These are phyloP conservation scores for Synanthedon tipuliformis DNA, from an alignment of 2,888 invertebrate genomes.

Conservation along the genomic window DNA sequence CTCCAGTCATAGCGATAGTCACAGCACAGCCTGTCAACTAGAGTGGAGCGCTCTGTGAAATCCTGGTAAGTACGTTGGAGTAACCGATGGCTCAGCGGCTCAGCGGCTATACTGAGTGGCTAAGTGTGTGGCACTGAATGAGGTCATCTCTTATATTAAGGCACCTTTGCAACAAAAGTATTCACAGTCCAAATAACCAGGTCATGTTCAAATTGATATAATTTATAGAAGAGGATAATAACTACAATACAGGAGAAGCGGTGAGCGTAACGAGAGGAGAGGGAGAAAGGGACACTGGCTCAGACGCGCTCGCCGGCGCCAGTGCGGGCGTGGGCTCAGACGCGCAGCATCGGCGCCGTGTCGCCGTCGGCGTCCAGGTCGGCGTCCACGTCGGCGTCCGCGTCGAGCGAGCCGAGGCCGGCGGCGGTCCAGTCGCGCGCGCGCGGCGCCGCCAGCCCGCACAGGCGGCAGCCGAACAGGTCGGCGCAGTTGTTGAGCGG, in stretches of 20 bases:
- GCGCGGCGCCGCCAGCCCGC: constrained; percentile 79
- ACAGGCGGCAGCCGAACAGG: constrained; percentile 83
- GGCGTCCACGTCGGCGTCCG: constrained; percentile 5
- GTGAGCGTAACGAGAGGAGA: neutral
- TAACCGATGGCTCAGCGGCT: too few relatives aligned
- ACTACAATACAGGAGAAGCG: neutral
- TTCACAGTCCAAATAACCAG: too few relatives aligned
- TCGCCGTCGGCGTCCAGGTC: constrained; percentile 8
- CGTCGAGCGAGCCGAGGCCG: constrained; percentile 10
- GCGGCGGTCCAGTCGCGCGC: constrained; percentile 76
- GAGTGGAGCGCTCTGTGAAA: too few relatives aligned
- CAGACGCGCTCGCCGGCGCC: constrained; percentile 5
- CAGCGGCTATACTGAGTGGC: too few relatives aligned
- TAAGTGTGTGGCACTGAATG: too few relatives aligned
- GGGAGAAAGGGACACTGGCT: neutral
- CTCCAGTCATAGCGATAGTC: too few relatives aligned
- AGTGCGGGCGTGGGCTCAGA: constrained; percentile 7
- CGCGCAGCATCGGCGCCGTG: constrained; percentile 16
- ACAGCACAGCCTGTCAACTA: too few relatives aligned
- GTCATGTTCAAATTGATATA: too few relatives aligned
- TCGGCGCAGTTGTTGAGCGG: constrained; percentile 85
- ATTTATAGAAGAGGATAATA: too few relatives aligned
- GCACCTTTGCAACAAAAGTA: too few relatives aligned
- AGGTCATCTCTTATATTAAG: too few relatives aligned
- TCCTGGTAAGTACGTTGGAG: too few relatives aligned